phyloP scores from a whole-genome alignment of 1,140 invertebrate genomes.

The Trypoxylus dichotomus region DNA sequence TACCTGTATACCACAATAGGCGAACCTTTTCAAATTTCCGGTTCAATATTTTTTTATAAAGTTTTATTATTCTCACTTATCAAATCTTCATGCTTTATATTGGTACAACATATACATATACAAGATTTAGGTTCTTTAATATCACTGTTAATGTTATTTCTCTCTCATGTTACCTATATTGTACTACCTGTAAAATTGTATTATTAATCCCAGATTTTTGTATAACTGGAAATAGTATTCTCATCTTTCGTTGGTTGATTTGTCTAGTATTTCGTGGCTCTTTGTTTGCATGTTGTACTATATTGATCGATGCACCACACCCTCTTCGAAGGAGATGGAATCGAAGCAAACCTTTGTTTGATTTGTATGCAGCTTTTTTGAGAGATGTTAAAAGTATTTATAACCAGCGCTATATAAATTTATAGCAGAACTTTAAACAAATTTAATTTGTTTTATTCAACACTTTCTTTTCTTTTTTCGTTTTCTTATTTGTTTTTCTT shows the following conservation, averaged over 20 bases:
- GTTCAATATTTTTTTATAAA: neutral
- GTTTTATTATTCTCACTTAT: neutral
- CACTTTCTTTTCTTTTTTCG: too few species aligned
- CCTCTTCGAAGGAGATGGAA: neutral
- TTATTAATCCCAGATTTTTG: neutral
- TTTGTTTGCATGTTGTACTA: neutral
- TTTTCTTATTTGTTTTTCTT: too few species aligned
- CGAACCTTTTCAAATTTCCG: neutral
- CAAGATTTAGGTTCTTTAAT: neutral
- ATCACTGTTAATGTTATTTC: neutral
- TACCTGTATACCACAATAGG: conserved; percentile 30
- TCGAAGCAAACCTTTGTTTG: conserved; percentile 9
- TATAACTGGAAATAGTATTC: neutral
- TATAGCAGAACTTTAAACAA: neutral
- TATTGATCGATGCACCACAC: conserved; percentile 14
- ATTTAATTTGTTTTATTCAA: too few species aligned
- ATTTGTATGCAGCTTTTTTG: neutral
- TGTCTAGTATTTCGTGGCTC: neutral
- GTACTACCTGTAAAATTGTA: neutral
- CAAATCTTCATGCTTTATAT: neutral
- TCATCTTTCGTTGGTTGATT: neutral
- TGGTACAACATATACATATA: neutral
- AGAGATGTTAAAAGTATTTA: neutral
- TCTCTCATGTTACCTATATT: neutral
- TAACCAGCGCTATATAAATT: too few species aligned